Conservation (phyloP, 2,113 vertebrate genomes). For the Trichechus manatus region DNA sequence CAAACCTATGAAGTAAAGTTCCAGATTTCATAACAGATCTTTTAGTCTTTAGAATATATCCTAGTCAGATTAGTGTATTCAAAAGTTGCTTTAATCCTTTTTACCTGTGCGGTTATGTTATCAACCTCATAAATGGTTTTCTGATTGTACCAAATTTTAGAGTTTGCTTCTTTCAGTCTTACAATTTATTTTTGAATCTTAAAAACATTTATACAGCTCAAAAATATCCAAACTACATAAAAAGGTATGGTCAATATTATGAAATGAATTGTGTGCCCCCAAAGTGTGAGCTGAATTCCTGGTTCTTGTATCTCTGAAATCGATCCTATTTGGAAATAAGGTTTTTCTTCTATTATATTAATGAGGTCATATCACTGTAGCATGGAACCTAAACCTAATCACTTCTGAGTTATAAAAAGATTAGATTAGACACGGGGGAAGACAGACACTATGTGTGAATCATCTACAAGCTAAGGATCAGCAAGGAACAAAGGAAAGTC, state of each 20-base stretch:
- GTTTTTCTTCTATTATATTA: too few species aligned
- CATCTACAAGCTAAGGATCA: too few species aligned
- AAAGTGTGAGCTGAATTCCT: background rate
- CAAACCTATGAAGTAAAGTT: background rate
- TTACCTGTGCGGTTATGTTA: background rate
- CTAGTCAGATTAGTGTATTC: background rate
- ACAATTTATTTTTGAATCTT: constrained; percentile 4
- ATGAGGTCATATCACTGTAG: too few species aligned
- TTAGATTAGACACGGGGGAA: too few species aligned
- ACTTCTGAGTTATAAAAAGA: too few species aligned
- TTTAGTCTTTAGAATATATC: background rate
- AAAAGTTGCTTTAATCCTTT: constrained; percentile 1
- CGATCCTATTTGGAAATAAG: too few species aligned
- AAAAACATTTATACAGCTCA: background rate
- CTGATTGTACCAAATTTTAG: background rate
- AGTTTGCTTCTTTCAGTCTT: background rate
- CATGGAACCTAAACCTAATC: too few species aligned
- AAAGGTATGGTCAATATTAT: background rate
- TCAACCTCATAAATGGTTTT: background rate
- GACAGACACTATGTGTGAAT: too few species aligned
- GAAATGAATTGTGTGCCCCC: background rate
- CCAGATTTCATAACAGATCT: background rate
- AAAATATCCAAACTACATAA: background rate
- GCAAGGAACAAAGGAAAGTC: too few species aligned
- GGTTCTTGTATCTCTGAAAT: background rate